Percentiles rank a stretch among this genome's conserved stretches.
These are phyloP conservation scores for Chironomus tepperi DNA, from an alignment of 1,140 invertebrate genomes.

Conservation along the genomic window DNA sequence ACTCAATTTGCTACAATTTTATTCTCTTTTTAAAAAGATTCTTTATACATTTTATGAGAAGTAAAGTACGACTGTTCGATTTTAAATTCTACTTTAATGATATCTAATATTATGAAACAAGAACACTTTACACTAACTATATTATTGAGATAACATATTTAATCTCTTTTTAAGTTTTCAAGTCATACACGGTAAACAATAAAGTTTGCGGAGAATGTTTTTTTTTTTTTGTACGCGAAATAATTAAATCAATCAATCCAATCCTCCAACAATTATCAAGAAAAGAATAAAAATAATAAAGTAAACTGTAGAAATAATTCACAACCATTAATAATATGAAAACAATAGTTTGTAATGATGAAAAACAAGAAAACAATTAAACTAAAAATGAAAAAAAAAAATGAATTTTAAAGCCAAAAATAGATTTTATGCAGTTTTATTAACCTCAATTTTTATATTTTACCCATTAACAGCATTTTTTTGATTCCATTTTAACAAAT, in stretches of 20 bases:
- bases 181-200: not conserved
- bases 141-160: not conserved
- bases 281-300: not conserved
- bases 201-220: no score
- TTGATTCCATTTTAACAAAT: not conserved
- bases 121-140: no score
- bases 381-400: not conserved
- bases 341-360: constrained; percentile 8
- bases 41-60: not conserved
- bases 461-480: not conserved
- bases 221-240: not conserved
- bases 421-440: not conserved
- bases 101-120: not conserved
- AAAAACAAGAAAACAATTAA: constrained; percentile 15
- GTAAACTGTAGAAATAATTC: not conserved
- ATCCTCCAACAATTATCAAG: not conserved
- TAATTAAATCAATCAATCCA: not conserved
- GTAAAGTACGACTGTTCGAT: not conserved
- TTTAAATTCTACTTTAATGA: constrained; percentile 11
- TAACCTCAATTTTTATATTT: not conserved
- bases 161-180: constrained; percentile 3
- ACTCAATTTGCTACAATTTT: no score
- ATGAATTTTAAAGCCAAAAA: constrained; percentile 5
- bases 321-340: constrained; percentile 1
- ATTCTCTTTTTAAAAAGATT: no score